Evolutionary conservation across 2,888 invertebrate genomes (phyloP), one percentile per base, ranked within the genome.

Genomic region (Notocelia uddmanniana): DNA sequence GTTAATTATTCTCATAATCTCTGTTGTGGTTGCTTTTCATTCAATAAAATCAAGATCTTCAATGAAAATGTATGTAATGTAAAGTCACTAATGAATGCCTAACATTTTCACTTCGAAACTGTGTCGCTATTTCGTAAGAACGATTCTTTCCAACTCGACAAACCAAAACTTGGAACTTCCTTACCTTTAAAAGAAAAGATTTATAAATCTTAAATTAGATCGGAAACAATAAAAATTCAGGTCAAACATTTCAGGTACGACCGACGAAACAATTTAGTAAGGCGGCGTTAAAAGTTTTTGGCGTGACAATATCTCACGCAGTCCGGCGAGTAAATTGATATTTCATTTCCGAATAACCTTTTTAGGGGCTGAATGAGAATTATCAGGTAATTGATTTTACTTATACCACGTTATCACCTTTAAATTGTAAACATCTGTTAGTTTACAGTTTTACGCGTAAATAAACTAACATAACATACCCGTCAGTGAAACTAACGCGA

Each of bases 151-250:
- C 58, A 50, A 55, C 45, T 21, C 13, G n/a, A 48, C 60, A 26
- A 41, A 11, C 54, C 62, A 13, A 15, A 31, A 58, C 69, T 70
- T 50, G 34, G 15, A 70, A 70, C 69, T 64, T 68, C 50, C 13
- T 63, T 58, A 58, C 50, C 64, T 70, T 26, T 26, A 41, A 63
- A 64, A 64, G 58, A 64, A 64, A 70, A 70, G 57, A 70, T 52
- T 69, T 63, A 70, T 64, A 64, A 70, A 64, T 58, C 69, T 64
- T 26, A 70, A 70, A 70, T 70, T 63, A 57, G 63, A 69, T 69
- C 57, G 69, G 69, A 50, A 69, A 69, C 69, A 69, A 57, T 57
- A 63, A 57, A 50, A 69, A 64, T 37, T 50, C 69, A 64, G 57
- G 69, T 64, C 64, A 70, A 70, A 45, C 48, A 21, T 31, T 26